phyloP scores from a whole-genome alignment of 2,888 invertebrate species.

The Autographa pulchrina region DNA sequence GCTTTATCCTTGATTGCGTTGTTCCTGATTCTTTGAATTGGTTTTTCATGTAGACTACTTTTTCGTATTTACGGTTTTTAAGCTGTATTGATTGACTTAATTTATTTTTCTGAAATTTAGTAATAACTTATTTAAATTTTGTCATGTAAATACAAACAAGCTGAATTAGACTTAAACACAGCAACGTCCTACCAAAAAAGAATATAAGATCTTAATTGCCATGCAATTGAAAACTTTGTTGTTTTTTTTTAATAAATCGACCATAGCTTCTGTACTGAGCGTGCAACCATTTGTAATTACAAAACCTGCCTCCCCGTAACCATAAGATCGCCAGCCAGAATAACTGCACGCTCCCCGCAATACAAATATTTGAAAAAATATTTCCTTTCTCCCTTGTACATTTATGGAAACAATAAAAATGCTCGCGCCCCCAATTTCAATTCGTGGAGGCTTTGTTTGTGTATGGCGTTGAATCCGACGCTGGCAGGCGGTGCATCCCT shows the following conservation, averaged over 20 bases:
- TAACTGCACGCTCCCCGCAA: slow-evolving; percentile 18
- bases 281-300: neutral
- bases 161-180: too few species aligned
- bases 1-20: slow-evolving; percentile 2
- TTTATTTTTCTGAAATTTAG: too few species aligned
- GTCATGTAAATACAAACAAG: too few species aligned
- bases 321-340: slow-evolving; percentile 4
- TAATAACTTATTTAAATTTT: too few species aligned
- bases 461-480: slow-evolving; percentile 37
- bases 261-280: neutral
- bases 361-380: slow-evolving; percentile 36
- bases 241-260: neutral
- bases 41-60: neutral
- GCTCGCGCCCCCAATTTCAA: slow-evolving; percentile 48
- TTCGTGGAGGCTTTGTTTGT: slow-evolving; percentile 53
- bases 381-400: slow-evolving; percentile 32
- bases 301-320: slow-evolving; percentile 11
- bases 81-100: neutral
- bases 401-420: slow-evolving; percentile 55
- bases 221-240: too few species aligned
- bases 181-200: too few species aligned
- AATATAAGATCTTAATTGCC: too few species aligned
- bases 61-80: neutral
- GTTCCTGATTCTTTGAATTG: neutral
- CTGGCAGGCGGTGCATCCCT: slow-evolving; percentile 12